A percentile compares a stretch with the other conserved stretches of the same genome.
phyloP scores from a whole-genome alignment of 2,113 vertebrate species.

The Siphamia tubifer region DNA sequence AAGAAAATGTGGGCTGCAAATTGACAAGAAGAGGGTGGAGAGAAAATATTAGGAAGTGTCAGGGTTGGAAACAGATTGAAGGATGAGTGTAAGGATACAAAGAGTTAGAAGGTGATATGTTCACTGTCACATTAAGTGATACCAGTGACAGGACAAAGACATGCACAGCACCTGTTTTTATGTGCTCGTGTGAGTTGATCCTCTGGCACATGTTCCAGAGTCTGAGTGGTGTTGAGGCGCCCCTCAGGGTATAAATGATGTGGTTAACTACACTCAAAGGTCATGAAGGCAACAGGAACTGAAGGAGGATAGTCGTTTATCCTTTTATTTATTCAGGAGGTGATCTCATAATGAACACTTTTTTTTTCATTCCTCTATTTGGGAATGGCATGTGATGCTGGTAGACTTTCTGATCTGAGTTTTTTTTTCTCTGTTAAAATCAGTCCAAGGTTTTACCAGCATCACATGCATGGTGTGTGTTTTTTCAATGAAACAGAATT shows the following conservation, averaged over 20 bases:
- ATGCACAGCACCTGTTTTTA: constrained; percentile 20
- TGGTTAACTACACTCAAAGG: background rate
- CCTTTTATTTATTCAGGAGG: background rate
- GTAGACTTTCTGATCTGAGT: too few species aligned
- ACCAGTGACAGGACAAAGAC: constrained; percentile 1
- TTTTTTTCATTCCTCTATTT: too few species aligned
- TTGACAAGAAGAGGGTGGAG: background rate
- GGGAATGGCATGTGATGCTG: too few species aligned
- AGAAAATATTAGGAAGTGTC: background rate
- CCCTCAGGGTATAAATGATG: background rate
- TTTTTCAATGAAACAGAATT: too few species aligned
- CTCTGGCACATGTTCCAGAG: constrained; percentile 21
- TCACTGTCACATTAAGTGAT: constrained; percentile 6
- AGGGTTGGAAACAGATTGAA: background rate
- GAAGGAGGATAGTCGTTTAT: background rate
- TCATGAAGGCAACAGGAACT: background rate
- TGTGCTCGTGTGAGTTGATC: background rate
- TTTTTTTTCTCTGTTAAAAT: too few species aligned
- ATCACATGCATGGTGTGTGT: too few species aligned
- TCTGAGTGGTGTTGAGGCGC: background rate
- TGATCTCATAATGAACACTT: too few species aligned
- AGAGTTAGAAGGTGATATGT: background rate
- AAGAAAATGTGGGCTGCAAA: background rate
- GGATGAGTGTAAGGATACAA: background rate
- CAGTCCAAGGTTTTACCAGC: too few species aligned